phyloP scores from a whole-genome alignment of 2,113 vertebrate genomes.

The Tylochromis polylepis region DNA sequence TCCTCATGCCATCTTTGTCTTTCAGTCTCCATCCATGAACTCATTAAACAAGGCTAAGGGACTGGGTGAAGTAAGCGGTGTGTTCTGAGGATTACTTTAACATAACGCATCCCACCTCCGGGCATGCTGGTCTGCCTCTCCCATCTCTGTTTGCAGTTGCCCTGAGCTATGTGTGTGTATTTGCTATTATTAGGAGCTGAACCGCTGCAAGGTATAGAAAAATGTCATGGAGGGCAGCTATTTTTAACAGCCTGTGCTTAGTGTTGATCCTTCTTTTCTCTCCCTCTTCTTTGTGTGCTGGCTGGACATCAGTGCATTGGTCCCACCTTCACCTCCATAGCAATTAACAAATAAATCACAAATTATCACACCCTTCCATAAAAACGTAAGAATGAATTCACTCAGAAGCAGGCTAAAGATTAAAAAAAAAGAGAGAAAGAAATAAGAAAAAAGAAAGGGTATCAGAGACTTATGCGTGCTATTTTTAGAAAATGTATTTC shows the following conservation, averaged over 20 bases:
- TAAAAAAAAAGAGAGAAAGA: not conserved
- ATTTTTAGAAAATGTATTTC: constrained; percentile 55
- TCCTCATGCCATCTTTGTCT: constrained; percentile 5
- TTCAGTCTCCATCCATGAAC: constrained; percentile 11
- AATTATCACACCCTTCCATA: not conserved
- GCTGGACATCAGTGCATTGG: not conserved
- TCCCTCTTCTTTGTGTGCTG: not conserved
- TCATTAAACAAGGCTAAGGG: constrained; percentile 53
- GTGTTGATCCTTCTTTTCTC: constrained; percentile 39
- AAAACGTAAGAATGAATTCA: not conserved
- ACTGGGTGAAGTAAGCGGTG: constrained; percentile 32
- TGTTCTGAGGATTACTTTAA: constrained; percentile 60
- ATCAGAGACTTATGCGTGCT: constrained; percentile 17
- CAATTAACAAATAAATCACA: constrained; percentile 13
- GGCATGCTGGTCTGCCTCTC: constrained; percentile 39
- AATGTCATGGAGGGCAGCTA: constrained; percentile 62
- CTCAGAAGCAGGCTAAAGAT: not conserved
- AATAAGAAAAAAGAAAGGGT: not conserved
- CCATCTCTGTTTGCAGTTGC: constrained; percentile 53
- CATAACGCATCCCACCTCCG: constrained; percentile 35
- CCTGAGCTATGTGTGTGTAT: constrained; percentile 50
- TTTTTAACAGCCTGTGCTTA: constrained; percentile 66
- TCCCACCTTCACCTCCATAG: not conserved
- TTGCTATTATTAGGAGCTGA: constrained; percentile 71
- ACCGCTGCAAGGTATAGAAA: constrained; percentile 67